Evolutionary conservation across 2,113 vertebrate species (phyloP).

Genomic region (Himantopus leucocephalus): DNA sequence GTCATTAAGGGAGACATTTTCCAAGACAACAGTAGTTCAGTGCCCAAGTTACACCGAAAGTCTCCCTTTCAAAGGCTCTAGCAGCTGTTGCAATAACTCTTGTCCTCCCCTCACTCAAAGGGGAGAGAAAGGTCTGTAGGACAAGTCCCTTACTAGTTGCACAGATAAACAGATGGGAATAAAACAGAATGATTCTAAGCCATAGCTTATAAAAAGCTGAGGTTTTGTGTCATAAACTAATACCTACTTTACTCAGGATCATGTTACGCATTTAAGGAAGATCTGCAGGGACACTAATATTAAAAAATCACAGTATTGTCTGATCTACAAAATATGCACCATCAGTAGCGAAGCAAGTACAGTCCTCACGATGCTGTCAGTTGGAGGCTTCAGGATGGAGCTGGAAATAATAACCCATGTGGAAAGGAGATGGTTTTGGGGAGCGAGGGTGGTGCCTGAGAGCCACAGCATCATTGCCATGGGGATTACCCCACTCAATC

Average conservation of each 20-base stretch:
- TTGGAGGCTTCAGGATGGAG: neutral
- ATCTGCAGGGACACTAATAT: neutral
- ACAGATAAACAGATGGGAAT: neutral
- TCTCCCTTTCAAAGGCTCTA: neutral
- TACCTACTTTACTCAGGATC: neutral
- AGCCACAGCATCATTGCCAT: fast-evolving
- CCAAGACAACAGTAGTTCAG: neutral
- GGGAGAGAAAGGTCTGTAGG: neutral
- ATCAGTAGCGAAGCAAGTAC: neutral
- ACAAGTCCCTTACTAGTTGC: neutral
- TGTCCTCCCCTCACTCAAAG: neutral
- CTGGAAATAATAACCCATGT: neutral
- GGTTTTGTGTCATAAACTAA: neutral
- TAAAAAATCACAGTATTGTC: neutral
- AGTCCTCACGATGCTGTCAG: neutral
- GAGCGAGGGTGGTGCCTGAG: neutral
- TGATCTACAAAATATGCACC: neutral
- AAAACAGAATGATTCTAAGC: neutral
- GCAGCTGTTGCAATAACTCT: neutral
- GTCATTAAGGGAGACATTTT: conserved; percentile 15
- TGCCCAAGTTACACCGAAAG: neutral
- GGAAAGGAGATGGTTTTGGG: neutral
- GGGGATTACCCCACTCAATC: neutral
- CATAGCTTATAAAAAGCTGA: neutral
- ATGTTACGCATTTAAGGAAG: neutral